Conservation (phyloP, 2,113 vertebrate species). For the Beaufortia kweichowensis region DNA sequence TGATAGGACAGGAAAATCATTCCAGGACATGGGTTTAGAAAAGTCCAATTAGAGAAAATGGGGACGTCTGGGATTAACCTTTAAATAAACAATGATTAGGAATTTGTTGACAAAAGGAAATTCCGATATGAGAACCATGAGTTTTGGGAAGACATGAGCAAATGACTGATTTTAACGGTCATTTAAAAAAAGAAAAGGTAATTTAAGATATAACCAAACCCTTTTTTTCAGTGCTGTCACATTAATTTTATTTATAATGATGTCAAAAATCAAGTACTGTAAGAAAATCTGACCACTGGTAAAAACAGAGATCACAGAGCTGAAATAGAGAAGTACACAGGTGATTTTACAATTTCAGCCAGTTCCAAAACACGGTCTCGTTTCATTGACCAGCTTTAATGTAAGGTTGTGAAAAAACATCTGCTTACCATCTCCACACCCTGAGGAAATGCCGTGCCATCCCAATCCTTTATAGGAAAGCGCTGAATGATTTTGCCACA, state of each 20-base stretch:
- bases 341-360: too few relatives aligned
- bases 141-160: constrained; percentile 40
- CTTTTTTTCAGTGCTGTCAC: neutral
- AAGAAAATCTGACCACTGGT: neutral
- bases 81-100: constrained; percentile 64
- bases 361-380: too few relatives aligned
- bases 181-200: neutral
- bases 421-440: constrained; percentile 94
- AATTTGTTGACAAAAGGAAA: constrained; percentile 68
- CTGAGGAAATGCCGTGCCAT: constrained; percentile 94
- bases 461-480: constrained; percentile 95
- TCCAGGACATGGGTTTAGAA: constrained; percentile 26
- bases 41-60: constrained; percentile 60
- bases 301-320: neutral
- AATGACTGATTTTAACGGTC: neutral
- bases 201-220: neutral
- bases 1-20: constrained; percentile 34
- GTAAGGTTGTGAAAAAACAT: neutral
- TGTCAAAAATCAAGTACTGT: neutral
- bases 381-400: too few relatives aligned
- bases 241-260: neutral
- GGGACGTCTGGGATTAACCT: constrained; percentile 53
- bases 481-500: constrained; percentile 97
- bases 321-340: too few relatives aligned
- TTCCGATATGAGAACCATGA: constrained; percentile 55